Conservation (phyloP, 2,797 vertebrate genomes). For the Eospalax fontanierii region DNA sequence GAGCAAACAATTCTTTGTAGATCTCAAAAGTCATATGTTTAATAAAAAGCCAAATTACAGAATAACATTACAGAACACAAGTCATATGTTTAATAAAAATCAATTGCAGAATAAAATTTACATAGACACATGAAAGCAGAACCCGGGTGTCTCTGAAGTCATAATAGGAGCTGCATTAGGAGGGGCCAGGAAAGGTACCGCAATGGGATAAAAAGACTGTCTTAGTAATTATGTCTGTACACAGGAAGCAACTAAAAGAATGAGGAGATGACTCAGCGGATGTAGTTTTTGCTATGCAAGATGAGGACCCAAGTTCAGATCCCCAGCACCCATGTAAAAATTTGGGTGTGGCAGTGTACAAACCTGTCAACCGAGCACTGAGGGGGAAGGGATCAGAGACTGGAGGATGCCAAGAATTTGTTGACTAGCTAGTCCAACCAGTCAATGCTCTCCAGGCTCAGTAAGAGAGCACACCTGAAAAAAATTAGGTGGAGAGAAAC, state of each 20-base stretch:
- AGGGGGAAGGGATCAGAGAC: not conserved
- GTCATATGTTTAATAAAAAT: too few species aligned
- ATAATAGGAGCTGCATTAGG: not conserved
- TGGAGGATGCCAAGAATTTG: not conserved
- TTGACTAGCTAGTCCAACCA: not conserved
- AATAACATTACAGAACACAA: too few species aligned
- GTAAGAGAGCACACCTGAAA: not conserved
- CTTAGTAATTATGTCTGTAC: not conserved
- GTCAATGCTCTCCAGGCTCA: not conserved
- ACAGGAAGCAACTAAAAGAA: not conserved
- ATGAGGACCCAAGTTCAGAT: too few species aligned
- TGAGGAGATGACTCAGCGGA: not conserved
- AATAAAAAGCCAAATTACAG: too few species aligned
- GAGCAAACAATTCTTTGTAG: not conserved
- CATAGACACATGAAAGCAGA: not conserved
- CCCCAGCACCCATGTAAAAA: too few species aligned
- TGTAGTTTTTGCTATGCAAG: not conserved
- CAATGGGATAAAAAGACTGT: not conserved
- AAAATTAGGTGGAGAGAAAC: not conserved
- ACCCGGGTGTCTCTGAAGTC: not conserved
- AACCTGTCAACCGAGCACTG: not conserved
- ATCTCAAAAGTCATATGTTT: not conserved
- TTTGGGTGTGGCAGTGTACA: too few species aligned
- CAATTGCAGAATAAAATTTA: conserved; percentile 9
- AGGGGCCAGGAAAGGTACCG: not conserved